Base-by-base conservation (phyloP, 2,797 vertebrate genomes). In the Cirrhinus mrigala region DNA sequence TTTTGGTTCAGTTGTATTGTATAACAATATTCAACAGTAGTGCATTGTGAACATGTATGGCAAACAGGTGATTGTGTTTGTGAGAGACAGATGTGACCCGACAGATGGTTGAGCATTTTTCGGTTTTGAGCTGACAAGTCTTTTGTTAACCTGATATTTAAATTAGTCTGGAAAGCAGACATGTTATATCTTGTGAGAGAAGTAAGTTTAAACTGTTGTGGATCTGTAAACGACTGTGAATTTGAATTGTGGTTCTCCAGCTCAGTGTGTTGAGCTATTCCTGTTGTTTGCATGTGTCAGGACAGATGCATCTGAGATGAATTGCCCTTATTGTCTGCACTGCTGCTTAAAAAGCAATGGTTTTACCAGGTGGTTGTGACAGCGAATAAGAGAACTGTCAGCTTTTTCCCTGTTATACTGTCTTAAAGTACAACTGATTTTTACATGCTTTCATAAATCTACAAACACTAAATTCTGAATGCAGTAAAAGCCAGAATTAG, bases 331-430 rank as follows among this genome's bases (percentile, higher is more conserved):
- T 56, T 78, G 29, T 66, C 76, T 14, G 0, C 64, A 11, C 48
- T 37, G 29, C 66, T 46, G 18, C 27, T 29, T 44, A 81, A 81
- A 70, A 58, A 14, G n/a, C 29, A 62, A 56, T 11, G 1, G 7
- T 68, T 79, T 69, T 9, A 48, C n/a, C 75, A 58, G 62, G 50
- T 84, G 74, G 62, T 48, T 68, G 60, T 78, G 60, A 77, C 62
- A 68, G 68, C 40, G n/a, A 54, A 73, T 7, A 6, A 56, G 64
- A 69, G 29, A 69, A 54, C 10, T 10, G 20, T 50, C 14, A 1
- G 12, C 33, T 68, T 69, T 24, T 7, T 40, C 48, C 12, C 62
- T 10, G 6, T 27, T 33, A 29, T 29, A 37, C 27, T 16, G 48
- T 46, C n/a, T 79, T 46, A 27, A 62, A 15, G 24, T 54, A 6